phyloP scores from a whole-genome alignment of 2,797 vertebrate genomes.

The Vipera latastei region DNA sequence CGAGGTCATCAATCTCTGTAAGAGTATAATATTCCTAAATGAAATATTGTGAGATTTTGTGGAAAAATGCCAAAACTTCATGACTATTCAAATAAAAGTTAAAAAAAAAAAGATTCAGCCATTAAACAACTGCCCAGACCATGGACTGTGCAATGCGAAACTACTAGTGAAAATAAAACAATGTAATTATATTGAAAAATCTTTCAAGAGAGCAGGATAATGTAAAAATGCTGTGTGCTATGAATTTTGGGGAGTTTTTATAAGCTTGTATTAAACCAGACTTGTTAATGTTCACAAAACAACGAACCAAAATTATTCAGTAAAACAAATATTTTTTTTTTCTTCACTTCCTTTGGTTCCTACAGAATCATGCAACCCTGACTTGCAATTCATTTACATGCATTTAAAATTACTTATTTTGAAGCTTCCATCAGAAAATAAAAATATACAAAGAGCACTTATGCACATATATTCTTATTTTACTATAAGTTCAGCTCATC shows the following conservation, averaged over 20 bases:
- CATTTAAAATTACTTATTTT: neutral
- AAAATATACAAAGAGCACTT: neutral
- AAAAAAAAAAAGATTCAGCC: neutral
- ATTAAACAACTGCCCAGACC: neutral
- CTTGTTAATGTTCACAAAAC: neutral
- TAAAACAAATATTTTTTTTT: neutral
- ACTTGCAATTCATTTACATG: neutral
- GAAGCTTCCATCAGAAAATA: neutral
- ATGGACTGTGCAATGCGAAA: neutral
- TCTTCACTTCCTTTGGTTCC: neutral
- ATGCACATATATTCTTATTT: neutral
- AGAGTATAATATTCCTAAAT: neutral
- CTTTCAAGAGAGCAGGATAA: neutral
- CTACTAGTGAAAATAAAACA: neutral
- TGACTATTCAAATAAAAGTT: neutral
- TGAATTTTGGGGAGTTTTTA: neutral
- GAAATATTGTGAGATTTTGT: neutral
- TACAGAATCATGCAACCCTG: neutral
- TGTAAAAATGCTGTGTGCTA: neutral
- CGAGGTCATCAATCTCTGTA: neutral
- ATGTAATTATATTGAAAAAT: neutral
- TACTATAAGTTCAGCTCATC: neutral
- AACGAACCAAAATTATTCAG: neutral
- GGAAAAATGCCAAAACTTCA: neutral
- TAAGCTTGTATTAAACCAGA: neutral